Base-by-base conservation (phyloP, 2,113 vertebrate species). In the Tinamus guttatus region DNA sequence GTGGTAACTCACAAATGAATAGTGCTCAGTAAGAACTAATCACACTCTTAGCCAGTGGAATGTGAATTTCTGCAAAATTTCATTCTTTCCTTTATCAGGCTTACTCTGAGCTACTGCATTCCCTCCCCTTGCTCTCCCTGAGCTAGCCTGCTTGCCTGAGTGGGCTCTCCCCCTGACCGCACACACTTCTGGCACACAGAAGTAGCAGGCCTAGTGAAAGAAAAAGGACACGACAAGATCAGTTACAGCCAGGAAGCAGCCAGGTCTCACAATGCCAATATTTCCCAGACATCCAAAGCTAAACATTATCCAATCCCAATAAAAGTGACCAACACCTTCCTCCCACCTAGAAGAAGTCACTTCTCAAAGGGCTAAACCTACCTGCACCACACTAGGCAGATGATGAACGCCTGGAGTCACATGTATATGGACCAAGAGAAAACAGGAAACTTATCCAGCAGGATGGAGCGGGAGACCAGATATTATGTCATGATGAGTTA, bases 401-500 rank as follows among this genome's bases (percentile, higher is more conserved):
- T 64, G 81, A 88, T 6, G 87, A 93, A 93, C 62, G 56, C 90
- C 34, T 3, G 11, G 62, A 89, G 74, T 97, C 92, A 92, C 94
- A 94, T 92, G 49, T 65, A 81, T 64, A 34, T 9, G 67, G 87
- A 71, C 34, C 64, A 86, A 74, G 60, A 85, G 69, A 79, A 68
- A 94, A 83, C 36, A 78, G 82, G 85, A 93, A 86, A 47, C 73
- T 91, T 85, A 88, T 93, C 77, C 60, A 65, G 12, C 30, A 47
- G 73, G 52, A 64, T 30, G 77, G 52, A 32, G 60, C 75, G 47
- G 87, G 59, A 93, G 51, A 85, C 32, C 85, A 90, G 71, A 8
- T 59, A 81, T 13, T 85, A 94, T 32, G 83, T 95, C 94, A 96
- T 97, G 94, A n/a, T 94, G 90, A 92, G 88, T 94, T 93, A 93